Evolutionary conservation across 1,140 invertebrate genomes (phyloP).

Genomic region (Helicoverpa zea): DNA sequence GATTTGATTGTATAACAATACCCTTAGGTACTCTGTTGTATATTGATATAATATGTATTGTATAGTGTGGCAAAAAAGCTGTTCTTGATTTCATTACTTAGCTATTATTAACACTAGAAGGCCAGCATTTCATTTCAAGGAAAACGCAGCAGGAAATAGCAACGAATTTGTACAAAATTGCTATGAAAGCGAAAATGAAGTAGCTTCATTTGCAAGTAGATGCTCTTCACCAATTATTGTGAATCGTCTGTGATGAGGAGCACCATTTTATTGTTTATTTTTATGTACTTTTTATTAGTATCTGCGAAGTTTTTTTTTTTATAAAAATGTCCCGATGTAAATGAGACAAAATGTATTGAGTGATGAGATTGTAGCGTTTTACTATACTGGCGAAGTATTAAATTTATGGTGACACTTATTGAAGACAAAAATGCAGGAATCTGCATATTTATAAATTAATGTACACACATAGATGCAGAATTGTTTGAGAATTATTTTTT

Average conservation of each 20-base stretch:
- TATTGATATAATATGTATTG: no score
- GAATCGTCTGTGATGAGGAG: background rate
- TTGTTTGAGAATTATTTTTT: no score
- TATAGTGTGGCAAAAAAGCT: background rate
- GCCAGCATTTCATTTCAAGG: background rate
- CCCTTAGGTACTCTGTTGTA: no score
- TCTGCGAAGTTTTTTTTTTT: background rate
- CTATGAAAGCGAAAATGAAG: background rate
- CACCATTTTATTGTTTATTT: background rate
- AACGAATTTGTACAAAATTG: background rate
- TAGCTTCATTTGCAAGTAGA: constrained; percentile 4
- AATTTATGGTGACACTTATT: no score
- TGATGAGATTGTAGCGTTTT: no score
- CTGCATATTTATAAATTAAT: no score
- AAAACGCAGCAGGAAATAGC: constrained; percentile 5
- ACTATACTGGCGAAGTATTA: no score
- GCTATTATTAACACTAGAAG: no score
- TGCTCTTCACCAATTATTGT: background rate
- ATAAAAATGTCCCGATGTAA: background rate
- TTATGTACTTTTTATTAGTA: background rate
- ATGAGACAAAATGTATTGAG: background rate
- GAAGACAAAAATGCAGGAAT: no score
- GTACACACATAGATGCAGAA: no score
- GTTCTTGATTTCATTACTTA: constrained; percentile 8
- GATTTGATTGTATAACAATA: no score